Base-by-base conservation (phyloP, 2,113 vertebrate genomes). In the Craseonycteris thonglongyai region DNA sequence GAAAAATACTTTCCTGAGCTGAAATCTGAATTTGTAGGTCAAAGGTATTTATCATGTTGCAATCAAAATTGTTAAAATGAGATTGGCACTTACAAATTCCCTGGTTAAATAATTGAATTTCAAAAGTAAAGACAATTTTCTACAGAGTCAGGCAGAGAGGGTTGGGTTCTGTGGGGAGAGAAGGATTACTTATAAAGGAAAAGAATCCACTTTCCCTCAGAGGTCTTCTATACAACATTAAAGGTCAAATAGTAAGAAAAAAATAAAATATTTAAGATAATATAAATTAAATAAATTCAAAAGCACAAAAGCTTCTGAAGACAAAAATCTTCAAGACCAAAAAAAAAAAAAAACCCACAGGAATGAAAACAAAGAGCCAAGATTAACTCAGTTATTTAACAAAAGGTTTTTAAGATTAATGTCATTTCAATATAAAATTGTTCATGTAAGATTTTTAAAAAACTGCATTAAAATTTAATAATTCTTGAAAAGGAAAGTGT, bases 51-150 rank as follows among this genome's bases (percentile, higher is more conserved):
- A 45, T 74, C 69, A 33, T 26, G 1, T 24, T 76, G 51, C 51
- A 69, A 76, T 35, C 14, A 85, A 69, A 83, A 42, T 19, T 78
- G 10, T 93, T 87, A 56, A 80, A 92, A 78, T 59, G 58, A 84
- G 10, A 71, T 76, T n/a, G 61, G 24, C 58, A 92, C 22, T 80
- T 82, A 58, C 8, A 72, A 4, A 63, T 69, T 78, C 72, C 58
- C 33, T 79, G 10, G 33, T 91, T 88, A 87, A 88, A 68, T 86
- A 78, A 88, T 12, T 89, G 54, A 69, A n/a, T 82, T 74, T 90
- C 33, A 72, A 91, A 89, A 86, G 30, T 83, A 66, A 96, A 94
- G 45, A 54, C 10, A 24, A 54, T 85, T 94, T 97, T 28, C 38
- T 88, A 61, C 28, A 49, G n/a, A 86, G 13, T 26, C 11, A 69